A percentile compares a stretch with the other conserved stretches of the same genome.
Conservation (phyloP, 2,888 invertebrate species). For the Synergus japonicus region DNA sequence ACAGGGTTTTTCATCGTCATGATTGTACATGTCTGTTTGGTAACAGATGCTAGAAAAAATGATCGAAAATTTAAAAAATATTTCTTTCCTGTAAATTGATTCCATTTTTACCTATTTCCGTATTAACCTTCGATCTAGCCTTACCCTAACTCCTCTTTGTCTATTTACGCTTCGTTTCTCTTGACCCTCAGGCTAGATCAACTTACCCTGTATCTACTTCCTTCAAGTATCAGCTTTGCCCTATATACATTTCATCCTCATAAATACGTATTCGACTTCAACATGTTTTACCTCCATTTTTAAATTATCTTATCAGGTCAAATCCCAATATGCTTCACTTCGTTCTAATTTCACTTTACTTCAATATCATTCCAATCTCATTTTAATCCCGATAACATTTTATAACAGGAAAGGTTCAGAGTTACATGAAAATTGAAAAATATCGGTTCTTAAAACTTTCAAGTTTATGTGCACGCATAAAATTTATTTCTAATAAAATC, state of each 20-base stretch:
- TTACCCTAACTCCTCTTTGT: neutral
- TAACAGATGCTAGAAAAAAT: neutral
- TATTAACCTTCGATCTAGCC: slow-evolving; percentile 21
- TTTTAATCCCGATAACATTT: neutral
- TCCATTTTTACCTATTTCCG: slow-evolving; percentile 1
- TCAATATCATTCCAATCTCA: neutral
- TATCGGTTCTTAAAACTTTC: neutral
- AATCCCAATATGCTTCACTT: neutral
- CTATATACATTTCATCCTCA: neutral
- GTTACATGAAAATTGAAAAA: neutral
- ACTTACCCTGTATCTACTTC: slow-evolving; percentile 21
- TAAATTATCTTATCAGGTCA: slow-evolving; percentile 26
- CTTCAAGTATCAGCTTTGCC: neutral
- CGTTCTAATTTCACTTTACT: slow-evolving; percentile 2
- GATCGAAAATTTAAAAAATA: neutral
- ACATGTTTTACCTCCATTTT: neutral
- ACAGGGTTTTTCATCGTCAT: neutral
- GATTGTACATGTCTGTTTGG: neutral
- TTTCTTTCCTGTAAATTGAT: neutral
- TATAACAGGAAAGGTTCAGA: neutral
- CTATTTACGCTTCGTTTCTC: slow-evolving; percentile 28
- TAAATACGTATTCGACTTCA: slow-evolving; percentile 27
- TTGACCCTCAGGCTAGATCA: slow-evolving; percentile 14
- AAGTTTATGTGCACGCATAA: neutral
- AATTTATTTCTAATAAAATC: too few relatives aligned